Conservation (phyloP, 2,113 vertebrate species). For the Cromileptes altivelis region DNA sequence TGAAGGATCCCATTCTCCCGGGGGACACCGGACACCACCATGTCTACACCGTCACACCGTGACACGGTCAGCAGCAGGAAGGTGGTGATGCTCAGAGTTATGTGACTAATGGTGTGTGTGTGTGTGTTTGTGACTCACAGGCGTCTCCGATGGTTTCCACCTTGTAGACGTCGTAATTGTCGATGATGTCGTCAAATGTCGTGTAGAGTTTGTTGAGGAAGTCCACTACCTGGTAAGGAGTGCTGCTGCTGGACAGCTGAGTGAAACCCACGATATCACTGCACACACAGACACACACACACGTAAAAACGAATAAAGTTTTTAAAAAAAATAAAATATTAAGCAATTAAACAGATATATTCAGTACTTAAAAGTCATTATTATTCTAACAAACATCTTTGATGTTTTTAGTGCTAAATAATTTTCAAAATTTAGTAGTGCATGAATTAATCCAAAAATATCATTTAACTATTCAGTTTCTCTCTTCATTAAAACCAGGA, state of each 20-base stretch:
- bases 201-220: conserved; percentile 91
- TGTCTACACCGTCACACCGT: conserved; percentile 76
- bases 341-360: too few relatives aligned
- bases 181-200: conserved; percentile 90
- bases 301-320: too few relatives aligned
- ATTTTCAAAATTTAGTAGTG: too few relatives aligned
- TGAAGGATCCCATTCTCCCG: conserved; percentile 87
- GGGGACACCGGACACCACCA: conserved; percentile 89
- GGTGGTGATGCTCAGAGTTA: too few relatives aligned
- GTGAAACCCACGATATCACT: conserved; percentile 92
- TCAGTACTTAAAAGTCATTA: too few relatives aligned
- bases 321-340: too few relatives aligned
- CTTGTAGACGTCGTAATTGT: conserved; percentile 90
- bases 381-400: too few relatives aligned
- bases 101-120: not conserved
- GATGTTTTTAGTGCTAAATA: too few relatives aligned
- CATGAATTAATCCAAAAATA: too few relatives aligned
- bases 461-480: too few relatives aligned
- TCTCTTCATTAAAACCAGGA: too few relatives aligned
- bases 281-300: not conserved
- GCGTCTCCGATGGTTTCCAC: conserved; percentile 90
- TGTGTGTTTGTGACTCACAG: conserved; percentile 76
- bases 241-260: conserved; percentile 89
- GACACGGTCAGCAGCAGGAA: not conserved
- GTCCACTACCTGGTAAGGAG: conserved; percentile 87